Conservation (phyloP, 2,797 vertebrate species). For the Diplodus puntazzo region DNA sequence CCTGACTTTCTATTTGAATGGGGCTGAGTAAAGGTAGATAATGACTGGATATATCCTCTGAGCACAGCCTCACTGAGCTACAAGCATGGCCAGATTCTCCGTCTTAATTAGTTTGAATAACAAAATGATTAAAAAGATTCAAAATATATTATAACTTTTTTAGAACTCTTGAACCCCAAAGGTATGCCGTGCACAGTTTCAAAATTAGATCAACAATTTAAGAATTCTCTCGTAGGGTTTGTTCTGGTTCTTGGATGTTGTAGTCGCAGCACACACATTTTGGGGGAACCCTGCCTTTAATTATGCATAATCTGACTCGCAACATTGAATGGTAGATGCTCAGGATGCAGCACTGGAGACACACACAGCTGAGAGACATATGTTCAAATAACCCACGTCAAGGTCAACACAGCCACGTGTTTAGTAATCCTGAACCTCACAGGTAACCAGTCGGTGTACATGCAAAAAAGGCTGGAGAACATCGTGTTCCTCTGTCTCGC, state of each 20-base stretch:
- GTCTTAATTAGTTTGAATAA: neutral
- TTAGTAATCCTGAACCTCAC: conserved; percentile 34
- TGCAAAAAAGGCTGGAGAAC: conserved; percentile 15
- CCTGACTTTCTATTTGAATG: too few species aligned
- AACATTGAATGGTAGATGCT: conserved; percentile 9
- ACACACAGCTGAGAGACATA: conserved; percentile 7
- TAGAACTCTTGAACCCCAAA: conserved; percentile 3
- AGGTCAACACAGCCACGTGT: neutral
- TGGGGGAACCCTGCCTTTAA: too few species aligned
- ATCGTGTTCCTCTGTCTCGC: conserved; percentile 12
- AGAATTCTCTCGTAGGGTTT: neutral
- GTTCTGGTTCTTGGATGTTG: neutral
- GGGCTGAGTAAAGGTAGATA: too few species aligned
- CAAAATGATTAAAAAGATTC: conserved; percentile 15
- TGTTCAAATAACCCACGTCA: conserved; percentile 8
- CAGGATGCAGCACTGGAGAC: conserved; percentile 13
- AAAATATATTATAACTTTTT: conserved; percentile 21
- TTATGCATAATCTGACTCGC: conserved; percentile 1
- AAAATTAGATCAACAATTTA: neutral
- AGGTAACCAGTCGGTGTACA: conserved; percentile 15
- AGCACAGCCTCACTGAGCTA: neutral
- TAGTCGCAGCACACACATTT: too few species aligned
- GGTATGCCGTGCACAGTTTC: neutral
- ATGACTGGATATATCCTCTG: neutral
- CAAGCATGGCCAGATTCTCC: neutral